A percentile compares a stretch with the other conserved stretches of the same genome.
These are phyloP conservation scores for Tillus elongatus DNA, from an alignment of 2,888 invertebrate genomes.

Conservation along the genomic window DNA sequence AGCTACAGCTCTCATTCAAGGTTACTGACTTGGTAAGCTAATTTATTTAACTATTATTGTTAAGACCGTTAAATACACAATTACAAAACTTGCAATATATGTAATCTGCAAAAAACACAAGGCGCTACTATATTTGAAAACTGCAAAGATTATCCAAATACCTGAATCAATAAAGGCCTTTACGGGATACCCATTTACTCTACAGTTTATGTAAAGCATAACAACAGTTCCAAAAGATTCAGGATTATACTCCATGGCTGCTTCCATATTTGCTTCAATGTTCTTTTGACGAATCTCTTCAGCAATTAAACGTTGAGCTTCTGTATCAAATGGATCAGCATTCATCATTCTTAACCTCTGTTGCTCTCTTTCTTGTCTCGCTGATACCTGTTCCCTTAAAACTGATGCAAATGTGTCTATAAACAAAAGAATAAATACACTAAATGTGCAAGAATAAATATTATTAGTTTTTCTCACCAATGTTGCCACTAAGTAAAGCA, in stretches of 20 bases:
- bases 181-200: slow-evolving; percentile 91
- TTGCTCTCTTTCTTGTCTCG: slow-evolving; percentile 72
- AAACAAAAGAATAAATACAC: no score
- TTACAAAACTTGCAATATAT: no score
- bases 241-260: slow-evolving; percentile 97
- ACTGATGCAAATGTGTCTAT: slow-evolving; percentile 70
- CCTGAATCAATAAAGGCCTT: slow-evolving; percentile 98
- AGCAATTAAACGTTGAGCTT: slow-evolving; percentile 89
- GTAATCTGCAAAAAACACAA: no score
- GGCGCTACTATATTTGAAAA: no score
- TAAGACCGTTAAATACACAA: no score
- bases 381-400: slow-evolving; percentile 72
- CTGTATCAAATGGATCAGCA: slow-evolving; percentile 92
- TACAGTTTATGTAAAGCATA: slow-evolving; percentile 96
- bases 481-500: slow-evolving; percentile 75
- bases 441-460: slow-evolving; percentile 6
- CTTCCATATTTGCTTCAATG: slow-evolving; percentile 97
- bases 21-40: no score
- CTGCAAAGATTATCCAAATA: no score
- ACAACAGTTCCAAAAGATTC: slow-evolving; percentile 96
- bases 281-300: slow-evolving; percentile 94
- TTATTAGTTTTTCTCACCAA: no score
- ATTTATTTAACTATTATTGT: no score
- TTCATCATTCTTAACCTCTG: slow-evolving; percentile 80
- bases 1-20: no score